Percentiles rank a stretch among this genome's conserved stretches.
These are phyloP conservation scores for Pammene fasciana DNA, from an alignment of 2,888 invertebrate species.

Conservation along the genomic window DNA sequence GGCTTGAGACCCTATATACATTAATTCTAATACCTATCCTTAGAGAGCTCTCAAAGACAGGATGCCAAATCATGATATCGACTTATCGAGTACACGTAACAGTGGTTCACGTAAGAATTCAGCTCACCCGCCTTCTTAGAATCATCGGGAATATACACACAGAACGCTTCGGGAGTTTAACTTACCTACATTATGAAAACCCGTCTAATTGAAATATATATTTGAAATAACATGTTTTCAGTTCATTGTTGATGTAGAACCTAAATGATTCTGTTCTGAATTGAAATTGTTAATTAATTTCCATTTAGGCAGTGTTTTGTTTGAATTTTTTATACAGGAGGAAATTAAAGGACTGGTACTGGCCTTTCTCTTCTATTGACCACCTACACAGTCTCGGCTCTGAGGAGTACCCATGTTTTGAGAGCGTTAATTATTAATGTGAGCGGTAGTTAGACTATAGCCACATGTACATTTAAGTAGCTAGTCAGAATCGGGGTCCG, in stretches of 20 bases:
- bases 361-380: slow-evolving; percentile 7
- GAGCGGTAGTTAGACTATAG: neutral
- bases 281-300: slow-evolving; percentile 47
- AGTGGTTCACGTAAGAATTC: neutral
- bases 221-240: slow-evolving; percentile 66
- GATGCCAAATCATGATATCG: too few species aligned
- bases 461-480: neutral
- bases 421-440: slow-evolving; percentile 12
- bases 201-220: slow-evolving; percentile 77
- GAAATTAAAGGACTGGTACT: slow-evolving; percentile 4
- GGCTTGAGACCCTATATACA: too few species aligned
- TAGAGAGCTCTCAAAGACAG: too few species aligned
- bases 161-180: slow-evolving; percentile 73
- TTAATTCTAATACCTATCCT: too few species aligned
- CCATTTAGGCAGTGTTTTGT: slow-evolving; percentile 35
- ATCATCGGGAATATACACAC: slow-evolving; percentile 45
- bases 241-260: slow-evolving; percentile 44
- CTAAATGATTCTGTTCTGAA: slow-evolving; percentile 37
- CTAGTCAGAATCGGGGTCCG: too few species aligned
- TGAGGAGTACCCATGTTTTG: neutral
- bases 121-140: neutral
- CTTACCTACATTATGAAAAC: slow-evolving; percentile 69
- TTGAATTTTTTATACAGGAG: slow-evolving; percentile 28
- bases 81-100: neutral
- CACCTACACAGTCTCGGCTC: neutral